phyloP scores from a whole-genome alignment of 2,797 vertebrate genomes.

The Thalassophryne amazonica region DNA sequence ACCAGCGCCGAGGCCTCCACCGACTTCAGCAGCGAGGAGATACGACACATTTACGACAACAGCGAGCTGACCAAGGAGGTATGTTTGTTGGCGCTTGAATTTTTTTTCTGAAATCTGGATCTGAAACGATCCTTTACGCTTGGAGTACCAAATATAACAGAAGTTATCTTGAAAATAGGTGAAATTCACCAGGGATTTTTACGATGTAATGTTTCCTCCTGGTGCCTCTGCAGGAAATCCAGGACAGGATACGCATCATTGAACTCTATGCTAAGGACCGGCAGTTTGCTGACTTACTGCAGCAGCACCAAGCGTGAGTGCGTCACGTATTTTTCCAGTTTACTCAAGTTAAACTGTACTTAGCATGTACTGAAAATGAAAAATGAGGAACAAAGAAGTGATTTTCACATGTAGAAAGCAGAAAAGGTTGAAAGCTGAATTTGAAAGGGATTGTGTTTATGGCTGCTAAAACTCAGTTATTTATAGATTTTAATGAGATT shows the following conservation, averaged over 20 bases:
- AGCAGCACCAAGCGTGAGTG: constrained; percentile 91
- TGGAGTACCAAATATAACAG: neutral
- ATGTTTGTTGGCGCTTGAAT: neutral
- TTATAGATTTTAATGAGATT: too few relatives aligned
- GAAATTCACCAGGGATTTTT: constrained; percentile 8
- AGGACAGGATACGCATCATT: constrained; percentile 94
- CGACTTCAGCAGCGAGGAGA: constrained; percentile 94
- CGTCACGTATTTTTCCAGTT: constrained; percentile 2
- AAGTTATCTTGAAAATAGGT: neutral
- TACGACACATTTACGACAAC: constrained; percentile 92
- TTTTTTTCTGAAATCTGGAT: neutral
- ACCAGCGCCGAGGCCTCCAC: constrained; percentile 85
- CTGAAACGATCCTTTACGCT: too few relatives aligned
- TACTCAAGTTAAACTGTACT: neutral
- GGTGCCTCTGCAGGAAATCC: constrained; percentile 86
- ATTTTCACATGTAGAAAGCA: constrained; percentile 30
- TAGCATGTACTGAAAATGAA: constrained; percentile 7
- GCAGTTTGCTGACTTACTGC: constrained; percentile 92
- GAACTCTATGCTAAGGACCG: constrained; percentile 93
- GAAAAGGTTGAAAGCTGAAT: constrained; percentile 2
- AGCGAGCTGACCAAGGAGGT: constrained; percentile 93
- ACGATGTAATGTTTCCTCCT: constrained; percentile 22
- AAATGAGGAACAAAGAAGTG: constrained; percentile 8
- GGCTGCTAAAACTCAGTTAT: too few relatives aligned
- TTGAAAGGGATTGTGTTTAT: too few relatives aligned